These are phyloP conservation scores for Drosophila anomalata DNA, from an alignment of 2,888 invertebrate species.

Conservation along the genomic window DNA sequence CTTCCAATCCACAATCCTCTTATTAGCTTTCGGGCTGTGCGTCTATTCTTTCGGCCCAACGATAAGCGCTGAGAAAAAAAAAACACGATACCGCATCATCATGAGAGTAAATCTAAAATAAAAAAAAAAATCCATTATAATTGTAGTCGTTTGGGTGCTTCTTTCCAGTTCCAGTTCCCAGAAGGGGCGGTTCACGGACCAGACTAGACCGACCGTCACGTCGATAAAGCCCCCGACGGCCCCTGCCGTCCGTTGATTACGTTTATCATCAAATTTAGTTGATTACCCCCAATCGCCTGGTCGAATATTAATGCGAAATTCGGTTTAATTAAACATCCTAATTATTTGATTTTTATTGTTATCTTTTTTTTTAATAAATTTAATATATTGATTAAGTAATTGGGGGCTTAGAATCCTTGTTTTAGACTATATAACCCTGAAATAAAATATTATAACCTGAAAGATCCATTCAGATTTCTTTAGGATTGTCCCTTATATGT, in stretches of 20 bases:
- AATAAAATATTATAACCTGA: too few species aligned
- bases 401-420: too few species aligned
- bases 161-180: conserved; percentile 25
- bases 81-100: conserved; percentile 25
- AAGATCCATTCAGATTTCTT: background rate
- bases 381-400: background rate
- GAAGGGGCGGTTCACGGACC: background rate
- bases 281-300: background rate
- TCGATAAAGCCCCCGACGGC: background rate
- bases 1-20: conserved; percentile 20
- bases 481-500: too few species aligned
- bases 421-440: too few species aligned
- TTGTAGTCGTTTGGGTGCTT: conserved; percentile 8
- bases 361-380: background rate
- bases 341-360: background rate
- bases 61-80: conserved; percentile 22
- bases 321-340: background rate
- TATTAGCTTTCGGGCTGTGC: conserved; percentile 21
- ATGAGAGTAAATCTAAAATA: conserved; percentile 16
- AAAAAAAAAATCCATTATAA: conserved; percentile 39
- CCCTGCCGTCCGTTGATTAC: background rate
- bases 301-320: conserved; percentile 10
- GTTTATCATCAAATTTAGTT: conserved; percentile 5
- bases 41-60: background rate
- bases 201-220: background rate